A percentile compares a stretch with the other conserved stretches of the same genome.
These are phyloP conservation scores for Anguilla marmorata DNA, from an alignment of 2,797 vertebrate species.

Conservation along the genomic window DNA sequence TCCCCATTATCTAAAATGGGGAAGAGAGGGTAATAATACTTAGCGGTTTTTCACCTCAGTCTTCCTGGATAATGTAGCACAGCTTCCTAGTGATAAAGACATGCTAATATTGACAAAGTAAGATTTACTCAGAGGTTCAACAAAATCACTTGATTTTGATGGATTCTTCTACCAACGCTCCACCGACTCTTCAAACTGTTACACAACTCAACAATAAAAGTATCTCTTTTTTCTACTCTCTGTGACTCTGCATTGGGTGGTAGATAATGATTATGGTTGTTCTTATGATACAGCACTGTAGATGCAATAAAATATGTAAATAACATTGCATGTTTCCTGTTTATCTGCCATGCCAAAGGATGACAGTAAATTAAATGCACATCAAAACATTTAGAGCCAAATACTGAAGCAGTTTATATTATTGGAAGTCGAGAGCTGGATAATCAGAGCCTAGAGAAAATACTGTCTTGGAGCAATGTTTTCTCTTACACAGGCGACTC, in stretches of 20 bases:
- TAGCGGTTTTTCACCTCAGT: no score
- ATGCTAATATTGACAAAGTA: conserved; percentile 14
- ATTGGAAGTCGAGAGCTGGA: neutral
- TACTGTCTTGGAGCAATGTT: neutral
- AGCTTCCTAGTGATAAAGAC: no score
- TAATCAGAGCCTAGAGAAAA: neutral
- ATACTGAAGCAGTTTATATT: neutral
- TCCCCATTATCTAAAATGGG: no score
- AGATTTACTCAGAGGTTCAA: neutral
- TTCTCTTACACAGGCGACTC: neutral
- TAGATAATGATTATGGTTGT: neutral
- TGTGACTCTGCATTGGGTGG: no score
- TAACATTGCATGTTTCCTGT: neutral
- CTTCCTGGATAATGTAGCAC: no score
- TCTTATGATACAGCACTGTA: neutral
- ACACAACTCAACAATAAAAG: no score
- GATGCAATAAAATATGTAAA: neutral
- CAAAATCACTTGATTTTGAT: no score
- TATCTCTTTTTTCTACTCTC: no score
- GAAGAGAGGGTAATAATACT: no score
- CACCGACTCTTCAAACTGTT: no score
- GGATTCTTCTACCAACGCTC: no score
- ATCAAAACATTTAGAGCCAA: neutral
- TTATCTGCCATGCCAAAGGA: neutral
- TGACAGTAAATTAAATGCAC: neutral